These are phyloP conservation scores for Beris chalybata DNA, from an alignment of 2,888 invertebrate genomes.

Conservation along the genomic window DNA sequence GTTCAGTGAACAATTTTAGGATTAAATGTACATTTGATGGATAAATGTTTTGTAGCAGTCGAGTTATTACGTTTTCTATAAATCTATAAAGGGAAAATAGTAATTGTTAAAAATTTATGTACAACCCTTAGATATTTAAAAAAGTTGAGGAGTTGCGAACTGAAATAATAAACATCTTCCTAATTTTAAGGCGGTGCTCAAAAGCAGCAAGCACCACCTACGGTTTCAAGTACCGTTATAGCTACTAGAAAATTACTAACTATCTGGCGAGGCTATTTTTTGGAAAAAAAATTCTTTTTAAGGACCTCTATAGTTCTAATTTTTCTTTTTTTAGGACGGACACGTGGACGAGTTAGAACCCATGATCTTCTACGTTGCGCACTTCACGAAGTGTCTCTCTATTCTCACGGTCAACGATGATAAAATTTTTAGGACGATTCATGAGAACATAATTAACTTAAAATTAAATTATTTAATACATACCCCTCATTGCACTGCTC, in stretches of 20 bases:
- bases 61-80: conserved; percentile 42
- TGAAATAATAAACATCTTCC: not conserved
- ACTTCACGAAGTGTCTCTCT: too few relatives aligned
- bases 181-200: not conserved
- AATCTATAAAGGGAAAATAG: conserved; percentile 40
- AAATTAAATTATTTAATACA: conserved; percentile 15
- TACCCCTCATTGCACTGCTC: conserved; percentile 39
- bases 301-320: too few relatives aligned
- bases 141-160: not conserved
- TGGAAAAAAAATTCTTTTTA: too few relatives aligned
- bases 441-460: not conserved
- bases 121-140: not conserved
- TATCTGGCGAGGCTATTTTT: too few relatives aligned
- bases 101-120: not conserved
- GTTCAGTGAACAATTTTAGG: conserved; percentile 47
- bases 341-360: too few relatives aligned
- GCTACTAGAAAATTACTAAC: too few relatives aligned
- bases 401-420: too few relatives aligned
- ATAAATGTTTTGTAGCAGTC: conserved; percentile 41
- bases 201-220: not conserved
- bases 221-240: not conserved
- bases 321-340: too few relatives aligned
- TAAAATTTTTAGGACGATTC: not conserved
- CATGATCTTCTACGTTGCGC: too few relatives aligned
- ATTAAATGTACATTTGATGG: conserved; percentile 43